Conservation (phyloP, 2,797 vertebrate species). For the Squalus acanthias region DNA sequence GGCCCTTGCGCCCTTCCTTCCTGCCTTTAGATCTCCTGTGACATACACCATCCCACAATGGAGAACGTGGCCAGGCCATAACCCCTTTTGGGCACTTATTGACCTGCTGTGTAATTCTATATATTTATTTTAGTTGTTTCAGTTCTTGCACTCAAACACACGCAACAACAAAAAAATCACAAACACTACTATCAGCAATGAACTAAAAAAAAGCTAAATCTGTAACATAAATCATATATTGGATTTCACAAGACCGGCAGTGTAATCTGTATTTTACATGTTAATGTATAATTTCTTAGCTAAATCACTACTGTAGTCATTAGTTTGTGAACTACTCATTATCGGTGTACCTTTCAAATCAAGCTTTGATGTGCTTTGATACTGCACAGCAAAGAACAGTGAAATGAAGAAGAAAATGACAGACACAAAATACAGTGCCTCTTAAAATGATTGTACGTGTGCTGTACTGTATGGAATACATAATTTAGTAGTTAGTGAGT, state of each 20-base stretch:
- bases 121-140: background rate
- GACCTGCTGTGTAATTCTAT: background rate
- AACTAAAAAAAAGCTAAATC: background rate
- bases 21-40: background rate
- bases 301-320: background rate
- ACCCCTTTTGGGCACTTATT: background rate
- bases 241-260: background rate
- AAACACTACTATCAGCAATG: background rate
- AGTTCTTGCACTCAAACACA: background rate
- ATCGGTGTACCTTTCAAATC: background rate
- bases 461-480: background rate
- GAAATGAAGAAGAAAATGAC: conserved; percentile 15
- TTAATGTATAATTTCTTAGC: background rate
- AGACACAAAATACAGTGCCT: background rate
- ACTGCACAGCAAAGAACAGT: background rate
- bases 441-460: background rate
- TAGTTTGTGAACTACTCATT: background rate
- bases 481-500: background rate
- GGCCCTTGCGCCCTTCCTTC: background rate
- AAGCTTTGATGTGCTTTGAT: background rate
- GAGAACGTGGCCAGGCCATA: background rate
- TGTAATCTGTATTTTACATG: background rate
- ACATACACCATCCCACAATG: background rate
- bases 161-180: background rate
- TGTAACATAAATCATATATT: background rate